phyloP scores from a whole-genome alignment of 2,797 vertebrate species.

The Megaceryle alcyon region DNA sequence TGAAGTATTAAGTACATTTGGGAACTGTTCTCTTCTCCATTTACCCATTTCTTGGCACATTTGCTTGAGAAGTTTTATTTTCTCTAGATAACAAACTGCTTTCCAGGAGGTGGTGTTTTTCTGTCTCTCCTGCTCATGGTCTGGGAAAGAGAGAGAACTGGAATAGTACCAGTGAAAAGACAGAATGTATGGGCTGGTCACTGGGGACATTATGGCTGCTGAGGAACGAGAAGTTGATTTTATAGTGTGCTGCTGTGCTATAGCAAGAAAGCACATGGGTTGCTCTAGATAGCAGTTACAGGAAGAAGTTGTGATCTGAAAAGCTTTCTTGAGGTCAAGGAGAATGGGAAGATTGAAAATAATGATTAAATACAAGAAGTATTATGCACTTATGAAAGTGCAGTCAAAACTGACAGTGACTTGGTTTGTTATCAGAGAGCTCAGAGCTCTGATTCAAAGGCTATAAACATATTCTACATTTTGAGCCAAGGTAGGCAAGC shows the following conservation, averaged over 20 bases:
- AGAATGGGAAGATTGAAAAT: background rate
- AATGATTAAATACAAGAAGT: background rate
- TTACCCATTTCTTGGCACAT: background rate
- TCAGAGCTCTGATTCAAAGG: background rate
- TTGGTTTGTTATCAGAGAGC: background rate
- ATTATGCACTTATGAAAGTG: background rate
- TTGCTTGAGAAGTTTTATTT: background rate
- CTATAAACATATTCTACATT: background rate
- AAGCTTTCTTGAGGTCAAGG: conserved; percentile 5
- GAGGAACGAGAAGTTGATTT: background rate
- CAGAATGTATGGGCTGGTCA: background rate
- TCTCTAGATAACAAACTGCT: background rate
- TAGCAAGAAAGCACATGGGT: background rate
- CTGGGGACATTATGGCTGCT: background rate
- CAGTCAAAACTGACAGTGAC: background rate
- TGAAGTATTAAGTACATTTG: background rate
- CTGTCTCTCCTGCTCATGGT: background rate
- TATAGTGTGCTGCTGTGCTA: background rate
- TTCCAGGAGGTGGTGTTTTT: background rate
- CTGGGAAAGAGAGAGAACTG: background rate
- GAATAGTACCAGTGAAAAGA: background rate
- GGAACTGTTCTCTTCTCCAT: background rate
- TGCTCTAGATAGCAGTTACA: background rate
- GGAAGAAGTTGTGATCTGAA: background rate
- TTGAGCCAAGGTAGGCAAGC: background rate